These are phyloP conservation scores for Microctenopoma steveboyesi DNA, from an alignment of 2,797 vertebrate species.

Conservation along the genomic window DNA sequence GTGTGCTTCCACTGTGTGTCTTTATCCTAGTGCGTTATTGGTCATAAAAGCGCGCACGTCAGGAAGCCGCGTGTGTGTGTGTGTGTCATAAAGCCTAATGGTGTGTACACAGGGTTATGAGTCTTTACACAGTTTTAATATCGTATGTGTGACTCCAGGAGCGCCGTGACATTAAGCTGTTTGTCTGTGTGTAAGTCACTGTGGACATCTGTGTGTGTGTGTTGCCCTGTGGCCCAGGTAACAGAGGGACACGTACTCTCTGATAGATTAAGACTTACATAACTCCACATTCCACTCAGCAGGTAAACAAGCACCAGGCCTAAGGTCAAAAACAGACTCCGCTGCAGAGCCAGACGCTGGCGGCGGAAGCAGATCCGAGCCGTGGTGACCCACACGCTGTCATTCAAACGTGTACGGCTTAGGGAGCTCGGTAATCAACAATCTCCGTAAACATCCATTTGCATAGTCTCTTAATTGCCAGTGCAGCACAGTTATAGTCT, in stretches of 20 bases:
- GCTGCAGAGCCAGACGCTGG: constrained; percentile 15
- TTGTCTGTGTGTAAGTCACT: constrained; percentile 31
- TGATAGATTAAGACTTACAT: constrained; percentile 72
- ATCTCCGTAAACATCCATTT: constrained; percentile 43
- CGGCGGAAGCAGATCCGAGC: constrained; percentile 20
- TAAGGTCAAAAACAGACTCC: constrained; percentile 51
- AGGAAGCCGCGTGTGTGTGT: constrained; percentile 31
- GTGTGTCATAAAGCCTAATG: constrained; percentile 24
- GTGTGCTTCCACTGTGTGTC: constrained; percentile 30
- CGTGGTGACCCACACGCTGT: constrained; percentile 46
- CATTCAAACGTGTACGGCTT: constrained; percentile 37
- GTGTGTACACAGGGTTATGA: constrained; percentile 28
- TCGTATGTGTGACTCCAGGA: neutral
- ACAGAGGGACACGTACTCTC: constrained; percentile 58
- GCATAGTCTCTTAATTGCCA: constrained; percentile 27
- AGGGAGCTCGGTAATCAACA: constrained; percentile 43
- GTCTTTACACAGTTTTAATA: constrained; percentile 20
- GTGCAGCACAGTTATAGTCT: constrained; percentile 15
- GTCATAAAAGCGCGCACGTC: constrained; percentile 52
- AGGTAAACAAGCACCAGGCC: constrained; percentile 70
- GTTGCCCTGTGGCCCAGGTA: constrained; percentile 56
- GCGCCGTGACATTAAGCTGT: constrained; percentile 36
- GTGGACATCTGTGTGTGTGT: constrained; percentile 26
- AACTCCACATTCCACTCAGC: constrained; percentile 64
- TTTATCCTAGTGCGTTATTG: constrained; percentile 59